Evolutionary conservation across 2,797 vertebrate genomes (phyloP), one percentile per base, ranked within the genome.

Genomic region (Poeciliopsis gracilis): DNA sequence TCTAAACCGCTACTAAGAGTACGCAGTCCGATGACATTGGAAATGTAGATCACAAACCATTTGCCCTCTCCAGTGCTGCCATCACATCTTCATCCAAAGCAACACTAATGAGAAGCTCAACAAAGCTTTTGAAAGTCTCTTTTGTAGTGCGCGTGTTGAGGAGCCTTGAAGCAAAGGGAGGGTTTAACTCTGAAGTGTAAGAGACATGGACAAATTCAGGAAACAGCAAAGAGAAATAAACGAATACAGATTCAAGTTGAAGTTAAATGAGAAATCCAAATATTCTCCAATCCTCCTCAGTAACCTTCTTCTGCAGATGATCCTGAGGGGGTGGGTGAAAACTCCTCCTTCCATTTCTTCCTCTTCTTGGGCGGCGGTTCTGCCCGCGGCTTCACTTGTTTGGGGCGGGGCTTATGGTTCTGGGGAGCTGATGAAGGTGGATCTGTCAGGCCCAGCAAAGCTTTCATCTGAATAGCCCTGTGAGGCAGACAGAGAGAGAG

Each of bases 341-440:
- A 97, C 84, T 97, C 97, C 90, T 98, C 98, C 90, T 99, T 99
- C 98, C 98, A 99, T 81, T 98, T 99, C 93, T 96, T 98, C 91
- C 98, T 96, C 93, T 99, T 99, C 94, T 99, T 99, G 84, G 98
- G 98, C 45, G 98, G 98, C 25, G 98, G 97, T 91, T 99, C 98
- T 77, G 97, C 97, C 91, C 96, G 97, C 72, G 96, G 84, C 91
- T 98, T 99, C 46, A 93, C 86, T 92, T 97, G 98, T 93, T 98
- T 99, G 86, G 95, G 95, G 95, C 97, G 97, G 82, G 97, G 95
- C 94, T 97, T 98, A 89, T 90, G 92, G 90, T 86, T 89, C 87
- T 82, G 86, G 91, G 91, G 89, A 75, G 92, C 83, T 5, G 88
- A 57, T 41, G 90, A 84, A 20, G 94, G 84, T 0, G 90, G 45